Conservation (phyloP, 2,888 invertebrate genomes). For the Gastrophysa polygoni region DNA sequence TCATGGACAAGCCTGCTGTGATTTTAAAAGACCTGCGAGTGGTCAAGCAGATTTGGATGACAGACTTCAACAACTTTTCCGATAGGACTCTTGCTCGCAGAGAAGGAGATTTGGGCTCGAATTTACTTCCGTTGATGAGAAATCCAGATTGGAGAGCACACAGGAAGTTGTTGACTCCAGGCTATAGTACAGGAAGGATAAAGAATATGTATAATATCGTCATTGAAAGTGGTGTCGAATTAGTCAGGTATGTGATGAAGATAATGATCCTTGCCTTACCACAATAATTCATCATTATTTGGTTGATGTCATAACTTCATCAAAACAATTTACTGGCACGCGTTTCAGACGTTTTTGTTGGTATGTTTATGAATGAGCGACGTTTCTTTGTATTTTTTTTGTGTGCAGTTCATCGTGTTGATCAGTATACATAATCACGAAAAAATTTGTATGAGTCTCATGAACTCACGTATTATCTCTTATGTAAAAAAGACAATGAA, state of each 20-base stretch:
- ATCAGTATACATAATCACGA: no score
- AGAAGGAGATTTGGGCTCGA: constrained; percentile 3
- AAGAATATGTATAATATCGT: constrained; percentile 14
- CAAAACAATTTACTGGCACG: no score
- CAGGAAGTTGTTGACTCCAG: constrained; percentile 11
- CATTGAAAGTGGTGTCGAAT: constrained; percentile 7
- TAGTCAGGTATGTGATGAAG: background rate
- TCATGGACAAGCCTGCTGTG: constrained; percentile 58
- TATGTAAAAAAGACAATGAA: no score
- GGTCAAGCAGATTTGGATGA: constrained; percentile 58
- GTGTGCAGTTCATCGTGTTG: no score
- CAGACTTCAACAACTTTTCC: constrained; percentile 60
- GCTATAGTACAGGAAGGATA: constrained; percentile 5
- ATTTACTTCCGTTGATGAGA: constrained; percentile 11
- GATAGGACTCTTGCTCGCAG: constrained; percentile 56
- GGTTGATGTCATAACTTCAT: no score
- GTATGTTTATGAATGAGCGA: no score
- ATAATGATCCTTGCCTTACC: no score
- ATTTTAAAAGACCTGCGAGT: constrained; percentile 58
- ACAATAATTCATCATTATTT: no score
- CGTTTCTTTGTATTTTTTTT: no score
- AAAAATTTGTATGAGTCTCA: no score
- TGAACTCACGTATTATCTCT: no score
- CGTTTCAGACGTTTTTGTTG: no score
- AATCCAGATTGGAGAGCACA: constrained; percentile 13